Evolutionary conservation across 2,113 vertebrate species (phyloP).

Genomic region (Eulemur rufifrons): DNA sequence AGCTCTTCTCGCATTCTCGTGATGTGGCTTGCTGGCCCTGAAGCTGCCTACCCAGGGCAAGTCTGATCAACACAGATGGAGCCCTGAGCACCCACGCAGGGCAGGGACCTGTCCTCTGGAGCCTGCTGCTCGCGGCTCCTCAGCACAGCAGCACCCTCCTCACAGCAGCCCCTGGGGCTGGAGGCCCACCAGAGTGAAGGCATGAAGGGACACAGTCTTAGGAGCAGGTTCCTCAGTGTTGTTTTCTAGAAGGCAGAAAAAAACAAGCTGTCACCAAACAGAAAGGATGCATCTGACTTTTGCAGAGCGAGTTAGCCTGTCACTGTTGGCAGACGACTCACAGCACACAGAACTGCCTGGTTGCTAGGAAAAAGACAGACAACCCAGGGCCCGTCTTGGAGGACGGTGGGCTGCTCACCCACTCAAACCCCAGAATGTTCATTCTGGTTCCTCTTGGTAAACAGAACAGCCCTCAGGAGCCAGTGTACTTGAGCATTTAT

Average conservation of each 20-base stretch:
- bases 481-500: not conserved
- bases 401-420: fast-evolving
- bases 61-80: not conserved
- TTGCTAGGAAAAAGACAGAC: not conserved
- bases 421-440: not conserved
- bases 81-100: not conserved
- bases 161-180: not conserved
- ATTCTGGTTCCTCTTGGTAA: not conserved
- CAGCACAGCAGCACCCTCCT: not conserved
- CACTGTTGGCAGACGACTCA: not conserved
- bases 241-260: not conserved
- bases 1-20: not conserved
- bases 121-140: not conserved
- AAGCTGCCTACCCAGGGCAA: not conserved
- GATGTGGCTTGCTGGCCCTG: not conserved
- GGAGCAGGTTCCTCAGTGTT: not conserved
- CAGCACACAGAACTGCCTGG: not conserved
- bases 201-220: not conserved
- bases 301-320: not conserved
- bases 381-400: not conserved
- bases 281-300: not conserved
- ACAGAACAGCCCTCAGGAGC: not conserved
- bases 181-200: not conserved
- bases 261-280: not conserved
- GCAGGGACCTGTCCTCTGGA: not conserved